Percentiles rank a stretch among this genome's conserved stretches.
phyloP scores from a whole-genome alignment of 2,888 invertebrate genomes.

The Lacanobia oleracea region DNA sequence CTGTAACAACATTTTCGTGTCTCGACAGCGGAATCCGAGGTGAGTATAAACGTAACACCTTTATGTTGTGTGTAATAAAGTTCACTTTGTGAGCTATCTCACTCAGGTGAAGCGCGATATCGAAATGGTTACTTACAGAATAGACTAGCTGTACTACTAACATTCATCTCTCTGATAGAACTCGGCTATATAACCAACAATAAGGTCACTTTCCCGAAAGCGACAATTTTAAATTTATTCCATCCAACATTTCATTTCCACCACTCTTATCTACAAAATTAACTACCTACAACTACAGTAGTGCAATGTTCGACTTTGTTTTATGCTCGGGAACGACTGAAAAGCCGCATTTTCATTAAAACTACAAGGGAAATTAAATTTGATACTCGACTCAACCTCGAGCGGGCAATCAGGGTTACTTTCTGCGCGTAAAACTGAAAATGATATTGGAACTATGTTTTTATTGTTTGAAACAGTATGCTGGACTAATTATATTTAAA shows the following conservation, averaged over 20 bases:
- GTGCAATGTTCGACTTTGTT: constrained; percentile 21
- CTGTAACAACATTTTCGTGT: too few relatives aligned
- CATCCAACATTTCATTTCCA: background rate
- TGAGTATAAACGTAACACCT: too few relatives aligned
- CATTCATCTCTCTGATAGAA: background rate
- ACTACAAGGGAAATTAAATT: constrained; percentile 37
- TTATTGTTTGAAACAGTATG: background rate
- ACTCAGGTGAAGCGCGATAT: too few relatives aligned
- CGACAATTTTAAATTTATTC: background rate
- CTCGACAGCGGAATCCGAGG: too few relatives aligned
- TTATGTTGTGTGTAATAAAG: too few relatives aligned
- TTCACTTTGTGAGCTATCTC: too few relatives aligned
- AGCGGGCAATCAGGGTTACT: constrained; percentile 27
- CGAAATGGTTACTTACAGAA: too few relatives aligned
- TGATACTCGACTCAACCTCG: constrained; percentile 23
- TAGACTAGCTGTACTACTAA: too few relatives aligned
- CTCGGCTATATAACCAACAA: background rate
- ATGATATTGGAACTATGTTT: constrained; percentile 22
- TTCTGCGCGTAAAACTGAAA: constrained; percentile 31
- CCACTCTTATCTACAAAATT: constrained; percentile 1
- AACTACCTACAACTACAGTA: constrained; percentile 1
- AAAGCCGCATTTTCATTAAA: constrained; percentile 41
- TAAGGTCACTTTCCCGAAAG: background rate
- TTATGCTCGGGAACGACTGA: constrained; percentile 2
- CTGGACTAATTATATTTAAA: background rate